phyloP scores from a whole-genome alignment of 2,888 invertebrate genomes.

The Amphipoea oculea region DNA sequence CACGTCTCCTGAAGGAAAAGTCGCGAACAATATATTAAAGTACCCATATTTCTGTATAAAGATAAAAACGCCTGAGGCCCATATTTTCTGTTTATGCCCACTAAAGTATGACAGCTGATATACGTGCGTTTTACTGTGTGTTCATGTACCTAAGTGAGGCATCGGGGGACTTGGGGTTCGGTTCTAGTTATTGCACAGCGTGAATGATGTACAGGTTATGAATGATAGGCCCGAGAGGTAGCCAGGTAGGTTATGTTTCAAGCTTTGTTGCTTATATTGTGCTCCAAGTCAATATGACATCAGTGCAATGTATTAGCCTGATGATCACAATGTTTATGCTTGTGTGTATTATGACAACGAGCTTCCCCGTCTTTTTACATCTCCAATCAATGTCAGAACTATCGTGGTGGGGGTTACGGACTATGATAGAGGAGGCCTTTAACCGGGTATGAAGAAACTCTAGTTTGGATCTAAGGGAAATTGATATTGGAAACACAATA shows the following conservation, averaged over 20 bases:
- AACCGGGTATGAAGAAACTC: neutral
- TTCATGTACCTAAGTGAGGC: conserved; percentile 13
- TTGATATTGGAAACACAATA: conserved; percentile 1
- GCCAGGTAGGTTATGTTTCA: neutral
- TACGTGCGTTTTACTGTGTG: conserved; percentile 26
- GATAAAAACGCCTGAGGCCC: conserved; percentile 13
- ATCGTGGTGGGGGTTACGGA: neutral
- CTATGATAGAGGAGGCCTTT: neutral
- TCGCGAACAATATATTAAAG: conserved; percentile 20
- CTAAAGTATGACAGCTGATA: conserved; percentile 39
- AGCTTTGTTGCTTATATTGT: conserved; percentile 25
- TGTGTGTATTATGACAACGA: conserved; percentile 6
- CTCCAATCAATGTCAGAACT: neutral
- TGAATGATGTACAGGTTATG: too few species aligned
- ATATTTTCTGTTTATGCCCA: conserved; percentile 34
- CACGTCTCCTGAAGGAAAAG: neutral
- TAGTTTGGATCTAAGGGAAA: conserved; percentile 1
- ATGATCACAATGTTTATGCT: conserved; percentile 11
- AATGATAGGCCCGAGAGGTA: neutral
- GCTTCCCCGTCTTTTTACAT: neutral
- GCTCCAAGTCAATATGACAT: neutral
- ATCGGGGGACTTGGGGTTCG: conserved; percentile 3
- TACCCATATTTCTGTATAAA: conserved; percentile 24
- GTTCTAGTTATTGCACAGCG: neutral
- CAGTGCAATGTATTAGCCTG: neutral